Evolutionary conservation across 2,113 vertebrate genomes (phyloP).

Genomic region (Paraplagusia blochii): DNA sequence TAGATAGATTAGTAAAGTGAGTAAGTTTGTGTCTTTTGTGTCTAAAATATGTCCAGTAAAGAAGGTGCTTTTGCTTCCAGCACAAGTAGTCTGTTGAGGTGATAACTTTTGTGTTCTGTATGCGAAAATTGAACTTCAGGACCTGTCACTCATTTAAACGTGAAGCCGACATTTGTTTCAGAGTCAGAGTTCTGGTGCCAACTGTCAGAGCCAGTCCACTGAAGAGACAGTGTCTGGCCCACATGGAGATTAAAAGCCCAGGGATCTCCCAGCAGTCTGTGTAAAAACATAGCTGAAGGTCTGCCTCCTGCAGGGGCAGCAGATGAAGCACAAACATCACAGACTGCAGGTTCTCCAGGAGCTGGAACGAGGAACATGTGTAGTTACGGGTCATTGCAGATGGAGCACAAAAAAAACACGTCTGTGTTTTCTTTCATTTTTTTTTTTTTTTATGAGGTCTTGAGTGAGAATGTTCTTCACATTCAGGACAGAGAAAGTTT

Average conservation of each 20-base stretch:
- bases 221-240: neutral
- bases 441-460: neutral
- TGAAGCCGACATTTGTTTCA: neutral
- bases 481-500: neutral
- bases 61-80: neutral
- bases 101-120: neutral
- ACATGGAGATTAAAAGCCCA: slow-evolving; percentile 7
- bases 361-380: neutral
- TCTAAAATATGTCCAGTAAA: too few species aligned
- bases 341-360: neutral
- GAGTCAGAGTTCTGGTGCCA: neutral
- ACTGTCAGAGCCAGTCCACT: neutral
- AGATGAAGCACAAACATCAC: slow-evolving; percentile 29
- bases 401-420: neutral
- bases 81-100: neutral
- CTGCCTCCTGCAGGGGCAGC: slow-evolving; percentile 8
- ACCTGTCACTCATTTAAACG: neutral
- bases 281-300: slow-evolving; percentile 28
- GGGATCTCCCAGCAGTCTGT: slow-evolving; percentile 1
- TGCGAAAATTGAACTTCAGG: neutral
- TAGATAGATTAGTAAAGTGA: too few species aligned
- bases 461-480: neutral
- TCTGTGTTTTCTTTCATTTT: neutral
- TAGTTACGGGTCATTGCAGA: slow-evolving; percentile 11
- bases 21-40: too few species aligned